Evolutionary conservation across 2,113 vertebrate species (phyloP), one percentile per base, ranked within the genome.

Genomic region (Junco hyemalis): DNA sequence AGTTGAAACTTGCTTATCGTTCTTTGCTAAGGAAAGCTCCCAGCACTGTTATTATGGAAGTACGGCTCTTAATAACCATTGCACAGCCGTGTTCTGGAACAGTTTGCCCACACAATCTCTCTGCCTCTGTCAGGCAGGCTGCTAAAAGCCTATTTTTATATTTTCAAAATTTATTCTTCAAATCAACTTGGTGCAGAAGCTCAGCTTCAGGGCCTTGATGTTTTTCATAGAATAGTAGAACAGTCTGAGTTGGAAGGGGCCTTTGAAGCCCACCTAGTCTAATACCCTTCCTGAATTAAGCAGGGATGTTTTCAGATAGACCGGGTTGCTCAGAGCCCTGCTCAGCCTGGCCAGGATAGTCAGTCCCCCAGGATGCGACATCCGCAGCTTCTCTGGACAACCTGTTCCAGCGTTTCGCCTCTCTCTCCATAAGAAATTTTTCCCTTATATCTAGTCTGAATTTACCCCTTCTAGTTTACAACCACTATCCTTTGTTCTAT

Each of bases 71-170:
- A 96, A 97, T 95, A 97, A 97, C 91, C 81, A 71, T 83, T 76
- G 64, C 90, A 84, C 92, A 93, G 88, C 70, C 7, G 9, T 91
- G 73, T 82, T 81, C 86, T 93, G 89, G 92, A 97, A 91, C 81
- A 94, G 79, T 78, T 86, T 95, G 88, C 95, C 95, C 86, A 93
- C 96, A 92, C 91, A 92, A 71, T 92, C 56, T 89, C 87, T 81
- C 88, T 96, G 87, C 83, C 92, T 94, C 93, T 95, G 83, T 95
- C 93, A 96, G 65, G 92, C 86, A 93, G 92, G 54, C 92, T 96
- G 91, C 81, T 92, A 83, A 86, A 94, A 94, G 38, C 77, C 92
- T 93, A 91, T 95, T 96, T 97, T 95, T 93, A 80, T 63, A 77
- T 95, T 95, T 95, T 91, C 87, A 96, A 81, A 94, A 93, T 86